phyloP scores from a whole-genome alignment of 1,140 invertebrate genomes.

The Pectinophora gossypiella region DNA sequence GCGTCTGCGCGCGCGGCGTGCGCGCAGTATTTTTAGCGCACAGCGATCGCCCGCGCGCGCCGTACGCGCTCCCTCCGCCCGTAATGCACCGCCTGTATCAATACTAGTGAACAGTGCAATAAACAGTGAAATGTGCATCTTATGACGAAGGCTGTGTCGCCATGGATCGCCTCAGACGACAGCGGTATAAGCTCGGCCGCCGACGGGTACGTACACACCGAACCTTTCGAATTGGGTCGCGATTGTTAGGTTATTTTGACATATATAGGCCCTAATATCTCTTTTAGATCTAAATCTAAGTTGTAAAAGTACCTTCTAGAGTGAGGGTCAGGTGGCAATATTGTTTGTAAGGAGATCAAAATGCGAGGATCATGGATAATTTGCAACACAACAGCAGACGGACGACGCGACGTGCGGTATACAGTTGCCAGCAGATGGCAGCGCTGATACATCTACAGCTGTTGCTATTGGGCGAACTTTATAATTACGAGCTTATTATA shows the following conservation, averaged over 20 bases:
- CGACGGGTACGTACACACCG: constrained; percentile 39
- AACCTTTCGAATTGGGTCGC: constrained; percentile 2
- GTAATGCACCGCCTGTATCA: constrained; percentile 19
- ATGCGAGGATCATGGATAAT: not conserved
- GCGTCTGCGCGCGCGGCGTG: constrained; percentile 7
- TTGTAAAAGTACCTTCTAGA: too few species aligned
- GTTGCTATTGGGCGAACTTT: too few species aligned
- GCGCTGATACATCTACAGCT: not conserved
- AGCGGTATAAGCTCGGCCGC: constrained; percentile 29
- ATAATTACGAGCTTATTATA: too few species aligned
- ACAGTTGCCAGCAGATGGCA: not conserved
- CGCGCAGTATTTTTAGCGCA: constrained; percentile 50
- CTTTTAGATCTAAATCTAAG: too few species aligned
- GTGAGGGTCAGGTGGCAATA: too few species aligned
- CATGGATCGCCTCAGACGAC: constrained; percentile 50
- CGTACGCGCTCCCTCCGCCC: not conserved
- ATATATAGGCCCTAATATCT: too few species aligned
- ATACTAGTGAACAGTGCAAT: constrained; percentile 26
- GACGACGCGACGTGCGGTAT: not conserved
- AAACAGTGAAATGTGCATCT: constrained; percentile 48
- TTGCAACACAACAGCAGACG: not conserved
- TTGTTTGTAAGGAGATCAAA: too few species aligned
- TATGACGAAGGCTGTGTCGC: constrained; percentile 49
- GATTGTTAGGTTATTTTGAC: not conserved
- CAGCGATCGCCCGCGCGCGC: constrained; percentile 36